Conservation (phyloP, 1,140 invertebrate species). For the Pseudomyrmex flavicornis region DNA sequence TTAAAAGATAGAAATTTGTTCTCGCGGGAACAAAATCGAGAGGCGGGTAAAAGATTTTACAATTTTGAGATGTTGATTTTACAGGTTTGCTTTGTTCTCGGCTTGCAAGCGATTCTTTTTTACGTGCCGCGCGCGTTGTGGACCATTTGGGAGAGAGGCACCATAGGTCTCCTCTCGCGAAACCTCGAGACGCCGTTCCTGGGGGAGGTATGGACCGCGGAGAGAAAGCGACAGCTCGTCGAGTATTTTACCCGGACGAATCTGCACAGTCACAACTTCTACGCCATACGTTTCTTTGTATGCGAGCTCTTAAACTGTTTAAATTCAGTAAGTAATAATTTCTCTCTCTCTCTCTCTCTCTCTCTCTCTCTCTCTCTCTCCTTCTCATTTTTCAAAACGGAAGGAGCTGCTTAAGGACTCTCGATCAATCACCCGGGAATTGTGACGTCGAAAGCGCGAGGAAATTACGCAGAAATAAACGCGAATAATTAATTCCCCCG, state of each 20-base stretch:
- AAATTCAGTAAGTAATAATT: constrained; percentile 85
- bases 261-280: constrained; percentile 87
- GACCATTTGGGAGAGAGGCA: constrained; percentile 82
- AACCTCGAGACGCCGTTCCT: constrained; percentile 76
- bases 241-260: constrained; percentile 75
- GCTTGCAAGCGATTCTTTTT: constrained; percentile 87
- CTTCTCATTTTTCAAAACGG: background rate
- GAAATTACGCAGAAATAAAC: constrained; percentile 45
- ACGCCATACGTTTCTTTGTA: constrained; percentile 88
- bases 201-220: constrained; percentile 72
- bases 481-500: constrained; percentile 48
- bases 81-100: constrained; percentile 86
- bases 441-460: constrained; percentile 33
- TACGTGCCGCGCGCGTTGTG: constrained; percentile 85
- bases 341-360: too few species aligned
- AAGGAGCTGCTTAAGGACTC: constrained; percentile 25
- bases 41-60: background rate
- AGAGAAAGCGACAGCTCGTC: constrained; percentile 75
- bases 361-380: too few species aligned
- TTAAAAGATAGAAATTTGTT: too few species aligned
- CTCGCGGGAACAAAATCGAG: background rate
- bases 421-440: constrained; percentile 24
- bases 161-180: constrained; percentile 77
- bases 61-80: constrained; percentile 3
- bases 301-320: constrained; percentile 90